Base-by-base conservation (phyloP, 2,113 vertebrate genomes). In the Climacteris rufus region DNA sequence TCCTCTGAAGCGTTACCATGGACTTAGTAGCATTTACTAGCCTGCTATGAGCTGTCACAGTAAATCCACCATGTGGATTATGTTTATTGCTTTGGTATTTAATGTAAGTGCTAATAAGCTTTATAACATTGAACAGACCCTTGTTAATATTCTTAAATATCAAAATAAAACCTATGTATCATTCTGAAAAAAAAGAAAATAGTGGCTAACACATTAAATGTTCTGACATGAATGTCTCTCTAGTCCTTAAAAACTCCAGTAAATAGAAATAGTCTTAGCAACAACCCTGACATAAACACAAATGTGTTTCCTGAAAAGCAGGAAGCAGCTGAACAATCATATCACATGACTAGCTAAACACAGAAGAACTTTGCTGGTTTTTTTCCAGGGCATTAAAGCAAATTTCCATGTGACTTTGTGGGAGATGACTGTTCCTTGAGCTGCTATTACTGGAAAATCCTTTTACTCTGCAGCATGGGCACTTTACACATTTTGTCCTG, bases 291-390 rank as follows among this genome's bases (percentile, higher is more conserved):
- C 45, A 90, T 18, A 94, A 97, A 93, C 71, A 83, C 33, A 77
- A 87, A 83, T 70, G 77, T 86, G 65, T 86, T 97, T 95, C 94
- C 94, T 96, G 97, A 96, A 97, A 97, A 95, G 80, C 94, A 89
- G 96, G 94, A 97, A 97, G 87, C 90, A 94, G 80, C 93, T 94
- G 85, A 93, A 94, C 93, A 95, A 95, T 89, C 70, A 13, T 54
- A 89, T 91, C 96, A 94, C 79, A 88, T 96, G 95, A 94, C 78
- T 45, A 83, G 70, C 71, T 90, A 80, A 95, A 91, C 86, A 37
- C n/a, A 84, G 91, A 94, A 65, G 70, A 93, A 84, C 53, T 86
- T 64, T 22, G 18, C 66, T 82, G 77, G 1, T 20, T 12, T 87
- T 96, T 95, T 95, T 90, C 85, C 93, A 93, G 53, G 64, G 53